phyloP scores from a whole-genome alignment of 2,888 invertebrate genomes.

The Tillus elongatus region DNA sequence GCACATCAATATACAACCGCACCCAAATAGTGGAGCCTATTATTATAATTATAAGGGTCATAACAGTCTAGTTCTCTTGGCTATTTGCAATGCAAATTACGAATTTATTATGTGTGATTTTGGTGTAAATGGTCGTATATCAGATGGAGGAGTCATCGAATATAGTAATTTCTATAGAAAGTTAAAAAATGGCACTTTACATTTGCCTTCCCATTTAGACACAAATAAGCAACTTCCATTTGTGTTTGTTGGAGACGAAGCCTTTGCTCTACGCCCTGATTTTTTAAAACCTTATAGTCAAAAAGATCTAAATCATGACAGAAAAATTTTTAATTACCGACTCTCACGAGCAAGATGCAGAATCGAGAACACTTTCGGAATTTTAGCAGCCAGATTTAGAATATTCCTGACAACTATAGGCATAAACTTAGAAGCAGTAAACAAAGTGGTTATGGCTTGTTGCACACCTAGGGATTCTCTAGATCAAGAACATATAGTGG shows the following conservation, averaged over 20 bases:
- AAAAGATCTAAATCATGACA: slow-evolving; percentile 10
- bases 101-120: slow-evolving; percentile 10
- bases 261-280: slow-evolving; percentile 15
- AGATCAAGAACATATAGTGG: slow-evolving; percentile 10
- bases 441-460: slow-evolving; percentile 13
- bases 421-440: slow-evolving; percentile 11
- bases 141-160: slow-evolving; percentile 5
- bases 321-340: slow-evolving; percentile 15
- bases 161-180: slow-evolving; percentile 7
- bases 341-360: slow-evolving; percentile 11
- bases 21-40: slow-evolving; percentile 18
- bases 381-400: slow-evolving; percentile 14
- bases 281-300: slow-evolving; percentile 17
- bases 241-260: slow-evolving; percentile 18
- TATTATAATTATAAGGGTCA: slow-evolving; percentile 25
- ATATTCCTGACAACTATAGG: slow-evolving; percentile 14
- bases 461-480: slow-evolving; percentile 9
- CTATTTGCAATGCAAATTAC: slow-evolving; percentile 12
- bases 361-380: slow-evolving; percentile 17
- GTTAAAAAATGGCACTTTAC: slow-evolving; percentile 5
- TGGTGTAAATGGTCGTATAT: slow-evolving; percentile 7
- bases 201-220: slow-evolving; percentile 5
- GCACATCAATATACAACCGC: slow-evolving; percentile 21
- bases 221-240: slow-evolving; percentile 9
- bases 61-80: slow-evolving; percentile 24